Evolutionary conservation across 2,888 invertebrate genomes (phyloP).

Genomic region (Hanleya hanleyi): DNA sequence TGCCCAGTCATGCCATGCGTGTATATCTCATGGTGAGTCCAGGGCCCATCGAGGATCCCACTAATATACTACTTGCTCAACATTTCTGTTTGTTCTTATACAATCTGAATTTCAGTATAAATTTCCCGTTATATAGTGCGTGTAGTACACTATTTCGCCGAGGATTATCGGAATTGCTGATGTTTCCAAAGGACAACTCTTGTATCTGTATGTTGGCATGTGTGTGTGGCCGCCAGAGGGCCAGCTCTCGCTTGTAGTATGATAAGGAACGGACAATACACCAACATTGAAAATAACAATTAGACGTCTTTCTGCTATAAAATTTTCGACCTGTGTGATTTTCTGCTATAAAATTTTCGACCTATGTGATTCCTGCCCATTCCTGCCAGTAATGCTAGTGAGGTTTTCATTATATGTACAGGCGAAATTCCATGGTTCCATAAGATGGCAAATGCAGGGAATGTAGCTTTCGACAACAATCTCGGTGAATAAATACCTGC

Average conservation of each 20-base stretch:
- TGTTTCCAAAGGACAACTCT: not conserved
- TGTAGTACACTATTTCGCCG: constrained; percentile 54
- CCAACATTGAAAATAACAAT: no score
- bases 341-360: no score
- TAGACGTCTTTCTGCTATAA: no score
- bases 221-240: not conserved
- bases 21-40: constrained; percentile 49
- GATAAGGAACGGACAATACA: no score
- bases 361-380: no score
- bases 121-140: constrained; percentile 53
- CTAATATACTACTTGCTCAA: constrained; percentile 43
- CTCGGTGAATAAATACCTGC: no score
- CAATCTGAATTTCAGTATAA: constrained; percentile 54
- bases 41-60: constrained; percentile 26
- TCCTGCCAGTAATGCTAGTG: no score
- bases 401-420: no score
- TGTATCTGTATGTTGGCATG: not conserved
- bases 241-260: not conserved
- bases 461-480: no score
- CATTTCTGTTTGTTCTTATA: constrained; percentile 54
- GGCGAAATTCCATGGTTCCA: no score
- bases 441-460: no score
- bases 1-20: constrained; percentile 63
- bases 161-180: not conserved
- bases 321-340: no score